These are phyloP conservation scores for Gavia stellata DNA, from an alignment of 2,113 vertebrate genomes.

Conservation along the genomic window DNA sequence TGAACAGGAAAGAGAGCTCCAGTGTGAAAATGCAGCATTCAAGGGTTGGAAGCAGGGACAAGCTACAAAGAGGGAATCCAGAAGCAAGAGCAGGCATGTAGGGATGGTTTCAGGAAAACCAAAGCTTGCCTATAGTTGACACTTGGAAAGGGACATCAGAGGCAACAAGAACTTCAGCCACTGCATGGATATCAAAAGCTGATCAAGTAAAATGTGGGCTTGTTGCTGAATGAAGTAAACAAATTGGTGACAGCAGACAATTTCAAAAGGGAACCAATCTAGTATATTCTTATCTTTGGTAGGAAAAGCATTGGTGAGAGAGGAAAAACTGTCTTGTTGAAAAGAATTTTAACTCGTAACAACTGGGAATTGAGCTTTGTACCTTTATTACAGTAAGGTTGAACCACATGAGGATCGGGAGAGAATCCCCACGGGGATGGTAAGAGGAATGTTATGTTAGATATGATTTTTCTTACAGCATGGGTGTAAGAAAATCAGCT, in stretches of 20 bases:
- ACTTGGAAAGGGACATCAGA: not conserved
- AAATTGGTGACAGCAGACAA: not conserved
- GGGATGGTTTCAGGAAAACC: not conserved
- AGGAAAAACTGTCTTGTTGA: not conserved
- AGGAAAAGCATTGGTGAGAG: not conserved
- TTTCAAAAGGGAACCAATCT: not conserved
- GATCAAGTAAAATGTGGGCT: rapidly evolving
- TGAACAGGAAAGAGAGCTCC: not conserved
- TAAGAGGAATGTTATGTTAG: not conserved
- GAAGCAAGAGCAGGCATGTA: not conserved
- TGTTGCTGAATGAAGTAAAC: not conserved
- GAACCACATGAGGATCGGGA: not conserved
- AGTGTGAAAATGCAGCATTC: not conserved
- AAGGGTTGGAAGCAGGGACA: not conserved
- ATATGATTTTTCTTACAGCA: not conserved
- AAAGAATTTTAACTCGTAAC: not conserved
- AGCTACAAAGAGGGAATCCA: not conserved
- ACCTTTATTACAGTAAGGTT: not conserved
- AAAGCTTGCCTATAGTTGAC: not conserved
- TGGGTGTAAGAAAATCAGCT: not conserved
- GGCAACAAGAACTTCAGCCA: not conserved
- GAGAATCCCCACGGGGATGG: not conserved
- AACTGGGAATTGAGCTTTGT: not conserved
- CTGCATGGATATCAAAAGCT: not conserved
- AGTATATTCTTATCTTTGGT: not conserved